Percentiles rank a stretch among this genome's conserved stretches.
Conservation (phyloP, 2,797 vertebrate genomes). For the Novumbra hubbsi region DNA sequence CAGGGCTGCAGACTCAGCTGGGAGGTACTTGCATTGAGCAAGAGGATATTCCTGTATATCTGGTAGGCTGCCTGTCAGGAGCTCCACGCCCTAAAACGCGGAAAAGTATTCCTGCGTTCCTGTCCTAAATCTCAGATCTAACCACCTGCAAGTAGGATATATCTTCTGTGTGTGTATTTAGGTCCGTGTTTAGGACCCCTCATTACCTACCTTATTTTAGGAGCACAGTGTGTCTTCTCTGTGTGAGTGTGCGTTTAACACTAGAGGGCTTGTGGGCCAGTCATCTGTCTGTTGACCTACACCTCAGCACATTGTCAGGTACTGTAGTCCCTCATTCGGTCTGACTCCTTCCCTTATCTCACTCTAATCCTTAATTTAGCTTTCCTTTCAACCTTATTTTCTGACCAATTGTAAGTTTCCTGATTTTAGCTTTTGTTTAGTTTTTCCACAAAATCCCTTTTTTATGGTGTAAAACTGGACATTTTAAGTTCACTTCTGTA, state of each 20-base stretch:
- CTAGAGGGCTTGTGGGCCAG: constrained; percentile 41
- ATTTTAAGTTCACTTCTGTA: too few relatives aligned
- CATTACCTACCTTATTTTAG: background rate
- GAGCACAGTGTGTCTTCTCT: constrained; percentile 7
- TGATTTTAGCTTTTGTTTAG: too few relatives aligned
- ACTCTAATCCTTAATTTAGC: background rate
- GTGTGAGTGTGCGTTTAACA: constrained; percentile 25
- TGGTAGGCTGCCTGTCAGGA: too few relatives aligned
- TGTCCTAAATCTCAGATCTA: constrained; percentile 15
- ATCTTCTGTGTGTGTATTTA: constrained; percentile 14
- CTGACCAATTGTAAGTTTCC: too few relatives aligned
- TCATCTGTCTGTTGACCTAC: constrained; percentile 27
- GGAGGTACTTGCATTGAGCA: constrained; percentile 48
- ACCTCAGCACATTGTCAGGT: background rate
- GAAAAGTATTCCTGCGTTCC: constrained; percentile 69
- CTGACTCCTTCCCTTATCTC: background rate
- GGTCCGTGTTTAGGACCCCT: background rate
- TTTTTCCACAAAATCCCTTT: too few relatives aligned
- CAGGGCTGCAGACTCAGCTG: constrained; percentile 44
- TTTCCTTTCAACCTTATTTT: background rate
- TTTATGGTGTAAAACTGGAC: too few relatives aligned
- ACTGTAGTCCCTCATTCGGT: background rate
- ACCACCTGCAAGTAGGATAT: constrained; percentile 21
- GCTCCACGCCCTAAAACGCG: constrained; percentile 67
- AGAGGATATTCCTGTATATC: too few relatives aligned